Conservation (phyloP, 2,797 vertebrate species). For the Microcaecilia unicolor region DNA sequence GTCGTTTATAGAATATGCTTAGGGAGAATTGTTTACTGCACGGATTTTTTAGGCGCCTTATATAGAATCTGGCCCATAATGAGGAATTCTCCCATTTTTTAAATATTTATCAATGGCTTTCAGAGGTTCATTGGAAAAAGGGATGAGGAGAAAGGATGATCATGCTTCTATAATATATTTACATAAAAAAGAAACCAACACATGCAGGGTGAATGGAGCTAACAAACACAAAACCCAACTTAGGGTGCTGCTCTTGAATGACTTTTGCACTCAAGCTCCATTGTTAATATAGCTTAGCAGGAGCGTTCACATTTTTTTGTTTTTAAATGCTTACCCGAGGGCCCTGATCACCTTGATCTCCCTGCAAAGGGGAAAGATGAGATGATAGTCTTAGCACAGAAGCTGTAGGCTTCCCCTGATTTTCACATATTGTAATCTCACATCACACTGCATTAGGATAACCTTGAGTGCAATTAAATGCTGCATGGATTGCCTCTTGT, state of each 20-base stretch:
- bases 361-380: slow-evolving; percentile 72
- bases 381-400: slow-evolving; percentile 53
- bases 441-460: slow-evolving; percentile 21
- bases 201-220: slow-evolving; percentile 46
- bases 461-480: slow-evolving; percentile 32
- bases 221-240: slow-evolving; percentile 41
- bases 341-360: slow-evolving; percentile 98
- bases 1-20: too few species aligned
- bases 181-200: too few species aligned
- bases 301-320: too few species aligned
- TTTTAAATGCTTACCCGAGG: slow-evolving; percentile 87
- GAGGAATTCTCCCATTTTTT: too few species aligned
- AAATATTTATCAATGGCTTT: too few species aligned
- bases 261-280: slow-evolving; percentile 29
- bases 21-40: too few species aligned
- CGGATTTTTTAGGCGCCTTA: too few species aligned
- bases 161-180: too few species aligned
- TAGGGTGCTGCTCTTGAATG: slow-evolving; percentile 30
- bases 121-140: too few species aligned
- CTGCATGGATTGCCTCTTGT: slow-evolving; percentile 23
- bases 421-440: slow-evolving; percentile 29
- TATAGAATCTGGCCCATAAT: too few species aligned
- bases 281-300: slow-evolving; percentile 38
- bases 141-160: too few species aligned
- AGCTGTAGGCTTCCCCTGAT: slow-evolving; percentile 32